Base-by-base conservation (phyloP, 2,888 invertebrate genomes). In the Napeogenes sylphis region DNA sequence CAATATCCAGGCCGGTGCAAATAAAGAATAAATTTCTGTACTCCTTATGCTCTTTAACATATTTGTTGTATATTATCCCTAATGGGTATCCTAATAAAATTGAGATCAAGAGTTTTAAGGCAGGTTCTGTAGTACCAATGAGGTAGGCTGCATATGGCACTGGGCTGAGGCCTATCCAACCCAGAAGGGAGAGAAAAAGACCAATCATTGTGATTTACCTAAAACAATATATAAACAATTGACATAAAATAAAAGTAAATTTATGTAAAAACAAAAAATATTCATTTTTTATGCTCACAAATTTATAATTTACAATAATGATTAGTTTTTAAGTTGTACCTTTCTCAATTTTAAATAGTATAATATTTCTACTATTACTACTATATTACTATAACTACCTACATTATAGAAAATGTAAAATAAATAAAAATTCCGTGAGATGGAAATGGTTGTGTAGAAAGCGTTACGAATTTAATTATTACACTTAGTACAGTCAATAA, bases 11-110 rank as follows among this genome's bases (percentile, higher is more conserved):
- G 13, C 98, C 98, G 67, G 92, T 92, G 0, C 90, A 32, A 6
- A 94, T 91, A 78, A 97, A 96, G 84, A 92, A 97, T 10, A 94
- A 58, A 79, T 98, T 95, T 79, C 97, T 95, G 45, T 91, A 76
- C 10, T 70, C 57, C 2, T 70, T 69, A 64, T 81, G 59, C 57
- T 79, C 62, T 63, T 74, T 77, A 0, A 87, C 68, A 70, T 78
- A 72, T 59, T 82, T 77, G 58, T 87, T 81, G 45, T 87, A 88
- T 0, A 85, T 35, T 6, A 83, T 67, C 2, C 85, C 90, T 42
- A 84, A 62, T 1, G 87, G 86, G 75, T 92, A 92, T 84, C 93
- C 93, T 73, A 93, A 82, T 21, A 94, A 67, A 65, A 95, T 91
- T 0, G 94, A 93, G 45, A 93, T 73, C 0, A 95, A 76, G 12